Evolutionary conservation across 2,113 vertebrate species (phyloP), one percentile per base, ranked within the genome.

Genomic region (Gadus macrocephalus): DNA sequence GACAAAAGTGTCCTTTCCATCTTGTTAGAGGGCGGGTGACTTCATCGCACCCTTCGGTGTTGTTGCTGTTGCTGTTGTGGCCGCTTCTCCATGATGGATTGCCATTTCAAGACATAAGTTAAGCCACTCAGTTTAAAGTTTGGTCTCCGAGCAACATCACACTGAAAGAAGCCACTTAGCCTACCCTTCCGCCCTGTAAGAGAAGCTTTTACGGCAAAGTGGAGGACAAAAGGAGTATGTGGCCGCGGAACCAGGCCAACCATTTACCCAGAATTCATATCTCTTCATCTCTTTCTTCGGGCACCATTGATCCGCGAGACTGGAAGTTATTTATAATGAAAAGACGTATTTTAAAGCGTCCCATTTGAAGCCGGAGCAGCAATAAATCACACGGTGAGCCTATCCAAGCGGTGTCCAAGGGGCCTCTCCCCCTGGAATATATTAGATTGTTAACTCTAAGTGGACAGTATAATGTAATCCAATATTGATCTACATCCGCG

Each of bases 281-380:
- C 73, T 82, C 87, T 91, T 83, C 73, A 85, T 90, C 81, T 90
- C 81, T 25, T 84, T 81, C 78, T 84, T 69, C 14, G 64, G 80
- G 85, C 75, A 68, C 75, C 85, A 92, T 90, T 89, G 91, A 92
- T 92, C 84, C 74, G 83, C 81, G 61, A 82, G 79, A 81, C 83
- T 84, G 86, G 84, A 88, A 86, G 85, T 81, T 88, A 92, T 92
- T 91, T 91, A 91, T 92, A 87, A 91, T 88, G 79, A 89, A 91
- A 89, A 82, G 81, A 85, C 87, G 86, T 83, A 89, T 90, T 79
- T 89, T 90, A 87, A 49, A 81, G 79, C 72, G 71, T 76, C 69
- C 84, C 66, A 72, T 89, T 91, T 88, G 86, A 83, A 87, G 85
- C 62, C 70, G 86, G 82, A 66, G 79, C 2, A 5, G 76, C 79